Percentiles rank a stretch among this genome's conserved stretches.
Conservation (phyloP, 2,888 invertebrate genomes). For the Chloromyia formosa region DNA sequence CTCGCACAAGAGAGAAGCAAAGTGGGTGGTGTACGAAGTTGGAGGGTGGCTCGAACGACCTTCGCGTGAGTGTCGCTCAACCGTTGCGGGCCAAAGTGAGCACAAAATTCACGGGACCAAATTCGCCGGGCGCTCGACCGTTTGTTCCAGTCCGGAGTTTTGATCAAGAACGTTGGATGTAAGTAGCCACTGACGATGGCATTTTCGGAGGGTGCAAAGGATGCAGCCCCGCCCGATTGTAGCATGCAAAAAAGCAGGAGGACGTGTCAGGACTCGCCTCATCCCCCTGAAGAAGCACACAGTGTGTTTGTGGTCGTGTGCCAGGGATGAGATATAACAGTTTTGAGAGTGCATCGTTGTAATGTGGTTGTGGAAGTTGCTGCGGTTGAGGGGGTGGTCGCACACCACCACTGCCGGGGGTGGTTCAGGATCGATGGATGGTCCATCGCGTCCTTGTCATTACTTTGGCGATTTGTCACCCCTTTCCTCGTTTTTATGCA, state of each 20-base stretch:
- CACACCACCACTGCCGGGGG: neutral
- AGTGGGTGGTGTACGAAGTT: slow-evolving; percentile 9
- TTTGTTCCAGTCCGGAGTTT: neutral
- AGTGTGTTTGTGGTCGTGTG: slow-evolving; percentile 5
- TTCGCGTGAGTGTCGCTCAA: slow-evolving; percentile 14
- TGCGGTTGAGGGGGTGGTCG: no score
- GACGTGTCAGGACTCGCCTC: neutral
- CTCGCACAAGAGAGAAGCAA: neutral
- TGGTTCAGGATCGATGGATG: slow-evolving; percentile 14
- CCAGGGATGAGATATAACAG: neutral
- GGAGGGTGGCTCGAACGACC: slow-evolving; percentile 30
- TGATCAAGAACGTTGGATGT: neutral
- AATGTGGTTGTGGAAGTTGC: neutral
- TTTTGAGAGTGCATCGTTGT: slow-evolving; percentile 14
- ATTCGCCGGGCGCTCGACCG: neutral
- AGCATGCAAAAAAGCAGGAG: neutral
- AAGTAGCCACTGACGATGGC: neutral
- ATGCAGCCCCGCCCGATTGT: slow-evolving; percentile 14
- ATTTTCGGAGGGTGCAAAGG: slow-evolving; percentile 23
- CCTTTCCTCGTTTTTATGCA: neutral
- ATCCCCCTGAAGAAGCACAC: neutral
- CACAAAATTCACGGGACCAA: neutral
- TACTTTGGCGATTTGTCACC: neutral
- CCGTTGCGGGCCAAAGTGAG: neutral
- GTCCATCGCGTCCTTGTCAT: slow-evolving; percentile 6